These are phyloP conservation scores for Podocnemis expansa DNA, from an alignment of 2,113 vertebrate genomes.

Conservation along the genomic window DNA sequence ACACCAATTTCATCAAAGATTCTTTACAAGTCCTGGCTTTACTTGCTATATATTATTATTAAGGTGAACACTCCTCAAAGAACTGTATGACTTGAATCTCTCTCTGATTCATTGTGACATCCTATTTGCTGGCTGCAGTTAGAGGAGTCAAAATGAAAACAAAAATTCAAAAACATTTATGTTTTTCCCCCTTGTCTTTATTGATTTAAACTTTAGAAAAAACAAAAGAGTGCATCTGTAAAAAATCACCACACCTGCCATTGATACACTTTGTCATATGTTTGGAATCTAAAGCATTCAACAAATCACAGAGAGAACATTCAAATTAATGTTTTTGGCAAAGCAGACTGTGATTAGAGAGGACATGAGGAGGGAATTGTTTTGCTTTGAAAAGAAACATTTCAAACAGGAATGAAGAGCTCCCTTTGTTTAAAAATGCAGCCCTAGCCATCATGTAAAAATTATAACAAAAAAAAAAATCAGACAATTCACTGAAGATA, in stretches of 20 bases:
- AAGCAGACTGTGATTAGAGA: neutral
- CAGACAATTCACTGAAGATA: neutral
- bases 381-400: neutral
- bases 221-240: slow-evolving; percentile 70
- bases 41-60: slow-evolving; percentile 63
- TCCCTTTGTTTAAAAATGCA: neutral
- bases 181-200: slow-evolving; percentile 61
- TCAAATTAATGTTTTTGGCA: slow-evolving; percentile 40
- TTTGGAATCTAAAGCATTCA: slow-evolving; percentile 57
- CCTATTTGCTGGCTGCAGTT: slow-evolving; percentile 56
- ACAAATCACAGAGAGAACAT: slow-evolving; percentile 41
- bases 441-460: neutral
- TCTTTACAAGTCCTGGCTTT: slow-evolving; percentile 42
- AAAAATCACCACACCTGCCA: slow-evolving; percentile 65
- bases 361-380: neutral
- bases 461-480: neutral
- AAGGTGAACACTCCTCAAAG: slow-evolving; percentile 73
- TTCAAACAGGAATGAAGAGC: slow-evolving; percentile 32
- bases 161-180: slow-evolving; percentile 51
- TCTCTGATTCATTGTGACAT: slow-evolving; percentile 61
- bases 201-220: slow-evolving; percentile 73
- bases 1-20: slow-evolving; percentile 60
- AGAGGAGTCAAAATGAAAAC: slow-evolving; percentile 52
- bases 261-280: slow-evolving; percentile 39
- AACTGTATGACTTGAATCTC: slow-evolving; percentile 60